Base-by-base conservation (phyloP, 2,888 invertebrate species). In the Cryptus armator region DNA sequence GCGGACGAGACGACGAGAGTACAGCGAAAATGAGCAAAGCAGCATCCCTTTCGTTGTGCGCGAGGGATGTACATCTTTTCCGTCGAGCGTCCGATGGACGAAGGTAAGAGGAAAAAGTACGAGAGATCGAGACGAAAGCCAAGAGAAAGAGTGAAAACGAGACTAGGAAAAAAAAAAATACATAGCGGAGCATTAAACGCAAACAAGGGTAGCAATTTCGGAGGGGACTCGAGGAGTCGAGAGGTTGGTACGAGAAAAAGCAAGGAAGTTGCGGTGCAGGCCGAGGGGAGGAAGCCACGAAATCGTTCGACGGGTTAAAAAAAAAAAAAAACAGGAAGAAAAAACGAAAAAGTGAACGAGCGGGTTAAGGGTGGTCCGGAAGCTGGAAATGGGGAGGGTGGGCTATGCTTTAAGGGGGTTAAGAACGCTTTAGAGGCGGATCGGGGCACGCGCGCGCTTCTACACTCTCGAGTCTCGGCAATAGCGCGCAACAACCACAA, bases 141-240 rank as follows among this genome's bases (percentile, higher is more conserved):
- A 81, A 79, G 71, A 70, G 72, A 80, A 66, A 64, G 67, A 77
- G 67, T 70, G 67, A 59, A 66, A 56, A 59, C 67, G 77, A 85
- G 71, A 77, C 59, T 75, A 81, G 70, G 64, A 53, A 56, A 16
- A 79, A n/a, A 81, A 75, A 89, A 86, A 90, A 90, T 91, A 92
- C 92, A 92, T 91, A 91, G 91, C 90, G 86, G 88, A 90, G 90
- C 91, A 92, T 92, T 92, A 92, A 92, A 91, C 89, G 91, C 91
- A 93, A 93, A 93, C 92, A 93, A 92, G 92, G 92, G 92, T 92
- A 91, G 90, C 91, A 91, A 92, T 92, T 93, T 91, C 89, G 89
- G 88, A 90, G 91, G 90, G 90, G 90, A 84, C 86, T 92, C 88
- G 87, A 90, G 72, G 89, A 91, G 91, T 92, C 90, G 91, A 92